Conservation (phyloP, 2,797 vertebrate genomes). For the Eleutherodactylus coqui region DNA sequence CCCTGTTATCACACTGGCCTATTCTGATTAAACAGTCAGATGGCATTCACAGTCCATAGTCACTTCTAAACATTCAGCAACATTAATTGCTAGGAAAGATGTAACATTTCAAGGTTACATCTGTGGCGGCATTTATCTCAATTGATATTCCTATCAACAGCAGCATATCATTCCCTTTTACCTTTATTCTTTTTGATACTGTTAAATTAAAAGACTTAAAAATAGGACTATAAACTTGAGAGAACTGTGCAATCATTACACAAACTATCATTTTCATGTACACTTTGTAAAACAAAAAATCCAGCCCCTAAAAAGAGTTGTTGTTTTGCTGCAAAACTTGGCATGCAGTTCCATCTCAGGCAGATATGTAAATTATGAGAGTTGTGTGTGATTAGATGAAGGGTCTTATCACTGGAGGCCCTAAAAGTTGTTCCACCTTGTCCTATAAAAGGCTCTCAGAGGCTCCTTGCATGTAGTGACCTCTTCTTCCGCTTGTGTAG, state of each 20-base stretch:
- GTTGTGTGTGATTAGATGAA: no score
- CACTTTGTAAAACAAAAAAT: no score
- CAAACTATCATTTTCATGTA: background rate
- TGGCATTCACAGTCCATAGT: background rate
- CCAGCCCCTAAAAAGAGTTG: no score
- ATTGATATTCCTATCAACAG: slow-evolving; percentile 1
- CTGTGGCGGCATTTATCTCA: background rate
- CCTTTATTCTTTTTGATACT: background rate
- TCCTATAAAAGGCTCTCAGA: no score
- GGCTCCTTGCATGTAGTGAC: no score
- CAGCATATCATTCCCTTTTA: background rate
- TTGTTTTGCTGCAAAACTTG: no score
- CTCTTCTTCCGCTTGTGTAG: no score
- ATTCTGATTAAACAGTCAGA: slow-evolving; percentile 13
- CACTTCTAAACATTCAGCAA: background rate
- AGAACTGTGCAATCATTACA: no score
- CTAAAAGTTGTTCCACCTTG: no score
- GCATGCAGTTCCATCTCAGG: no score
- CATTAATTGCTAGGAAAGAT: background rate
- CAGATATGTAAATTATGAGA: no score
- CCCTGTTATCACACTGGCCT: background rate
- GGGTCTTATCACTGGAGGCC: no score
- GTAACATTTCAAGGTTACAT: background rate
- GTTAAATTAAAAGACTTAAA: background rate
- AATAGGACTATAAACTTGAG: background rate